Percentiles rank a stretch among this genome's conserved stretches.
phyloP scores from a whole-genome alignment of 2,888 invertebrate species.

The Lithophane socia region DNA sequence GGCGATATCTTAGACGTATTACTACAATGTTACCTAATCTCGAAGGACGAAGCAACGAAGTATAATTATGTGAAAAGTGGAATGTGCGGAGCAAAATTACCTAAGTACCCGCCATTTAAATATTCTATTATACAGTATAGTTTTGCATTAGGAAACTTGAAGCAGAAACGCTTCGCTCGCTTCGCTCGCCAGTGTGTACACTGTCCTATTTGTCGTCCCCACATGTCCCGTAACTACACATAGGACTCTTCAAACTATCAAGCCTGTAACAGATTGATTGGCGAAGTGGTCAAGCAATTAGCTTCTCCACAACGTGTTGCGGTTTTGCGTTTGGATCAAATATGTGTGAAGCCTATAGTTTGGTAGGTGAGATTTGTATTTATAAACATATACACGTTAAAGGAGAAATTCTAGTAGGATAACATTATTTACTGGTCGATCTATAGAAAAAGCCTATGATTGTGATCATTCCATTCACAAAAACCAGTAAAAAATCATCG shows the following conservation, averaged over 20 bases:
- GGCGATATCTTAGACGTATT: too few species aligned
- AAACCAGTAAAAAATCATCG: background rate
- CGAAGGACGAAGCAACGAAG: too few species aligned
- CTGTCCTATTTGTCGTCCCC: background rate
- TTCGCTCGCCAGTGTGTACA: background rate
- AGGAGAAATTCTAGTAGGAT: background rate
- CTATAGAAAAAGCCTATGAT: background rate
- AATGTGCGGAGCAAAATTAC: too few species aligned
- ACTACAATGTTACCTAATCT: too few species aligned
- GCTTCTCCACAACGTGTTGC: background rate
- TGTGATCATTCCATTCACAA: background rate
- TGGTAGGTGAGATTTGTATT: background rate
- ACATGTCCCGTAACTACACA: background rate
- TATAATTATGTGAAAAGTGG: too few species aligned
- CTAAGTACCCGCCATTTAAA: too few species aligned
- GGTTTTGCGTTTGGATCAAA: constrained; percentile 16
- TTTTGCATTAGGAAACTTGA: too few species aligned
- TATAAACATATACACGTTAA: background rate
- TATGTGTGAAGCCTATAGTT: constrained; percentile 18
- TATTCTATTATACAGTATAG: too few species aligned
- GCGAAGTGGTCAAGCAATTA: constrained; percentile 27
- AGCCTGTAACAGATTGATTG: background rate
- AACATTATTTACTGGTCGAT: background rate
- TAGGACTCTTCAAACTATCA: background rate
- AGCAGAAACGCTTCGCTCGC: too few species aligned